These are phyloP conservation scores for Thryonomys swinderianus DNA, from an alignment of 2,113 vertebrate genomes.

Conservation along the genomic window DNA sequence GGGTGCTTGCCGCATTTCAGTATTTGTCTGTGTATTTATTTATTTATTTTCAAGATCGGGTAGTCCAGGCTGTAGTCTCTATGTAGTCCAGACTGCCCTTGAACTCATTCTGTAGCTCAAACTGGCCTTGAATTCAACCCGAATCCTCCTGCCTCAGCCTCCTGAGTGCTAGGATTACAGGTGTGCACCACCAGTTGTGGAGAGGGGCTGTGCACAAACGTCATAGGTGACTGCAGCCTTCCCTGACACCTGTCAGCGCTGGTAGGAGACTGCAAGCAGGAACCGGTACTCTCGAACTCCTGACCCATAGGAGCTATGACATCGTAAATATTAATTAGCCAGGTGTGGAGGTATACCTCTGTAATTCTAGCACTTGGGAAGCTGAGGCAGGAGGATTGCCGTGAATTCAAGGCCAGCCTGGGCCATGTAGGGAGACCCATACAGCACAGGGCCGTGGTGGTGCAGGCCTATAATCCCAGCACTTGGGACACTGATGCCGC, in stretches of 20 bases:
- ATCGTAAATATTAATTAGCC: background rate
- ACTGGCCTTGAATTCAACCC: background rate
- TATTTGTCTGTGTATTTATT: background rate
- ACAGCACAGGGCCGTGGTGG: background rate
- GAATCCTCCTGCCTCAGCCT: background rate
- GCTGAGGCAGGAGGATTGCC: background rate
- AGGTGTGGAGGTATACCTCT: background rate
- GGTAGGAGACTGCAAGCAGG: background rate
- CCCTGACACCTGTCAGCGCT: background rate
- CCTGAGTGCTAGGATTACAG: too few species aligned
- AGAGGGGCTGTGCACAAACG: background rate
- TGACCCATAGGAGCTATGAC: background rate
- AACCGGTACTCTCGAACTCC: background rate
- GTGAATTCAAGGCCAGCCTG: background rate
- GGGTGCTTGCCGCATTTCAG: background rate
- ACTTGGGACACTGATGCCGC: background rate
- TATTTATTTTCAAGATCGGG: background rate
- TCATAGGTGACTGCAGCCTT: background rate
- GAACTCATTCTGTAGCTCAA: background rate
- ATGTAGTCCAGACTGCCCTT: background rate
- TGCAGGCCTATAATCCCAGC: background rate
- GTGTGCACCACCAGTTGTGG: background rate
- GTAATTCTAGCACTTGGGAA: background rate
- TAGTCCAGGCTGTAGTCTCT: background rate
- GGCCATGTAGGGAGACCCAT: background rate